Conservation (phyloP, 1,140 invertebrate genomes). For the Solen grandis region DNA sequence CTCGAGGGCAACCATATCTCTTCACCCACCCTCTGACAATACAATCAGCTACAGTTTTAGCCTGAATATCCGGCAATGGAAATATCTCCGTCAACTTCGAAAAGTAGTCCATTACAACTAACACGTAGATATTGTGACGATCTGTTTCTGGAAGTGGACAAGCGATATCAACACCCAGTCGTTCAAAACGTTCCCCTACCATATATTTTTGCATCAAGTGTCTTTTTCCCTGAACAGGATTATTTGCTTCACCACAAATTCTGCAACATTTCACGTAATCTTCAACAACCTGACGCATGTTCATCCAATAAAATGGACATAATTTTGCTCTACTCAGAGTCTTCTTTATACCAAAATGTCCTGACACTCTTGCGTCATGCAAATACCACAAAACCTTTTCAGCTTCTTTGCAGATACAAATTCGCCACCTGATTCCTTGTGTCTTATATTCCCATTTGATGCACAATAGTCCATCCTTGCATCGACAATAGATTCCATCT, state of each 20-base stretch:
- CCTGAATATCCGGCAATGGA: conserved; percentile 26
- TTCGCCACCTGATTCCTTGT: background rate
- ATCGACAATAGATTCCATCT: conserved; percentile 24
- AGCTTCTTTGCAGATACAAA: background rate
- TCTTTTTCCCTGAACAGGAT: background rate
- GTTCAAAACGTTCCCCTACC: conserved; percentile 16
- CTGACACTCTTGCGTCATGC: too few species aligned
- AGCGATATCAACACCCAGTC: too few species aligned
- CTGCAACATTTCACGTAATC: conserved; percentile 17
- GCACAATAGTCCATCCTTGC: conserved; percentile 27
- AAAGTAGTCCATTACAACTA: conserved; percentile 34
- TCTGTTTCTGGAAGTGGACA: conserved; percentile 7
- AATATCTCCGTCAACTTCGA: conserved; percentile 35
- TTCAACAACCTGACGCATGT: background rate
- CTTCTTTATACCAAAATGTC: conserved; percentile 6
- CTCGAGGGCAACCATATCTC: too few species aligned
- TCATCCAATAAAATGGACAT: conserved; percentile 34
- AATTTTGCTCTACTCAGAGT: background rate
- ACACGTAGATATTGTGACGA: conserved; percentile 10
- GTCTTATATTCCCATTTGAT: conserved; percentile 22
- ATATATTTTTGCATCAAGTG: conserved; percentile 22
- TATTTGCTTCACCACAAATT: conserved; percentile 9
- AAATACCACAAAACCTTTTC: conserved; percentile 28
- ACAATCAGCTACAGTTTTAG: too few species aligned
- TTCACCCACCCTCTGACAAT: too few species aligned